Evolutionary conservation across 2,888 invertebrate genomes (phyloP).

Genomic region (Hypomecis punctinalis): DNA sequence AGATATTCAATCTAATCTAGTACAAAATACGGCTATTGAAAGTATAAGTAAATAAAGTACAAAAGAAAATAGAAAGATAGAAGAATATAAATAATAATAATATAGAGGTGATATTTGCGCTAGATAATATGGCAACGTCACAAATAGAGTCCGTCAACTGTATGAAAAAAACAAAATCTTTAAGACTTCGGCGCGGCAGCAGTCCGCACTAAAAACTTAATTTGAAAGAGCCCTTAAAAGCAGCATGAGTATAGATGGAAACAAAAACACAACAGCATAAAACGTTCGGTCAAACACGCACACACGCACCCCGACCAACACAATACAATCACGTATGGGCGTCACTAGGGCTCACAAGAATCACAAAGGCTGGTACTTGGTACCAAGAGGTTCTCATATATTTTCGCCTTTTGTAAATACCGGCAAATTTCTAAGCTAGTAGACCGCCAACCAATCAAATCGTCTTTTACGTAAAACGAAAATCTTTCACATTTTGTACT

Average conservation of each 20-base stretch:
- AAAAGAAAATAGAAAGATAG: no score
- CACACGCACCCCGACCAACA: slow-evolving; percentile 11
- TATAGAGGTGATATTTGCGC: no score
- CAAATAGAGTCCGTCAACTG: no score
- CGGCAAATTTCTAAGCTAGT: not conserved
- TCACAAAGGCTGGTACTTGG: slow-evolving; percentile 5
- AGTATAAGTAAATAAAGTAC: no score
- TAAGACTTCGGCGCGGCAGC: no score
- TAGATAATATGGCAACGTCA: no score
- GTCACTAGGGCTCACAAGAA: slow-evolving; percentile 33
- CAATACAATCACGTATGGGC: slow-evolving; percentile 34
- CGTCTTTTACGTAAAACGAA: not conserved
- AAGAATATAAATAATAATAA: no score
- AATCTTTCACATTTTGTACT: not conserved
- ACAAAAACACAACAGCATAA: slow-evolving; percentile 15
- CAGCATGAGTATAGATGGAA: slow-evolving; percentile 12
- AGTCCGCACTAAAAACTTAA: no score
- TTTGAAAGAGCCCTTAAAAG: not conserved
- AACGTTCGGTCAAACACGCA: slow-evolving; percentile 6
- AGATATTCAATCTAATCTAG: no score
- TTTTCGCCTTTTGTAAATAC: not conserved
- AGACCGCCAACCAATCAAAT: not conserved
- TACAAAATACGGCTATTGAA: no score
- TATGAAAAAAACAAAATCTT: no score
- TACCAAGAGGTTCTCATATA: not conserved